Evolutionary conservation across 2,113 vertebrate species (phyloP).

Genomic region (Tricholaema leucomelas): DNA sequence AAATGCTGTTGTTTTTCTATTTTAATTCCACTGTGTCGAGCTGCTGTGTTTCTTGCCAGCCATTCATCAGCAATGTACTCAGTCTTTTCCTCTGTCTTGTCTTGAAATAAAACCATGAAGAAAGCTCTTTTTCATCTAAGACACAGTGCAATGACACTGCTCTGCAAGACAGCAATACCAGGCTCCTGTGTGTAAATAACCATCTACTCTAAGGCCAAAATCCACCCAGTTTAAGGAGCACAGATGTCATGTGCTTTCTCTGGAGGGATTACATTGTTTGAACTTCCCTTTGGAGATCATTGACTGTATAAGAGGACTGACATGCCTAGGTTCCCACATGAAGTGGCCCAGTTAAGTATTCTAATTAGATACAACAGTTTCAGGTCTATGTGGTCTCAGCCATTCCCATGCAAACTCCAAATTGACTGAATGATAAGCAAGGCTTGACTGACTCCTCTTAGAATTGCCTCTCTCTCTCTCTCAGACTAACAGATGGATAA

Average conservation of each 20-base stretch:
- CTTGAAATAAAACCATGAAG: not conserved
- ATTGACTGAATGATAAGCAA: not conserved
- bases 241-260: not conserved
- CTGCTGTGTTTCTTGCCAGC: not conserved
- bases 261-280: not conserved
- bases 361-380: conserved; percentile 17
- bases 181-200: not conserved
- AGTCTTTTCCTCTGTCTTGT: not conserved
- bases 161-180: not conserved
- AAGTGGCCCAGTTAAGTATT: not conserved
- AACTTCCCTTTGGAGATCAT: not conserved
- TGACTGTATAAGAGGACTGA: not conserved
- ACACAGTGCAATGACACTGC: not conserved
- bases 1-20: not conserved
- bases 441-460: not conserved
- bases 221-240: not conserved
- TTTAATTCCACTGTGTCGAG: not conserved
- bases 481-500: not conserved
- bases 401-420: not conserved
- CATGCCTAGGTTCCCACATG: not conserved
- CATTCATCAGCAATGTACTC: not conserved
- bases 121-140: not conserved
- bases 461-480: not conserved
- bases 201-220: not conserved
- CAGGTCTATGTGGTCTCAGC: not conserved